phyloP scores from a whole-genome alignment of 2,888 invertebrate species.

The Priocnemis perturbator region DNA sequence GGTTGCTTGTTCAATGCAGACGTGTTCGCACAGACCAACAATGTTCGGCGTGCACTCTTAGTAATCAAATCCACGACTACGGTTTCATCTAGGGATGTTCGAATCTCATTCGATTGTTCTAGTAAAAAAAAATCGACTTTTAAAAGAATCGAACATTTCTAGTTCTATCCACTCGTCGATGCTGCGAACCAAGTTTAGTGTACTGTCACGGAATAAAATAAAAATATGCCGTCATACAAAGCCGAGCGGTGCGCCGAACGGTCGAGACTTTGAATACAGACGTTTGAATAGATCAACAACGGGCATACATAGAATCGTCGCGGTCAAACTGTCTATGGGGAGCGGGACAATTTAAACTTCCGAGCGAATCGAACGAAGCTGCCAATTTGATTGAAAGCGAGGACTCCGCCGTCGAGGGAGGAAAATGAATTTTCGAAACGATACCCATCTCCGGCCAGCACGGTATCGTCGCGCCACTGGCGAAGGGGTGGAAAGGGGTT shows the following conservation, averaged over 20 bases:
- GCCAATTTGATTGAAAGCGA: constrained; percentile 40
- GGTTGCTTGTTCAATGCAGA: too few relatives aligned
- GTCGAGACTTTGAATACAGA: neutral
- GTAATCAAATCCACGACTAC: too few relatives aligned
- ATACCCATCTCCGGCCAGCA: constrained; percentile 3
- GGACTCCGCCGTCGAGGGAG: constrained; percentile 23
- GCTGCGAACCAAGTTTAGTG: too few relatives aligned
- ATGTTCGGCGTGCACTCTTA: too few relatives aligned
- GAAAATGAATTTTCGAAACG: constrained; percentile 41
- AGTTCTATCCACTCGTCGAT: too few relatives aligned
- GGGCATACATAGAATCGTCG: neutral
- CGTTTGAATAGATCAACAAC: constrained; percentile 1
- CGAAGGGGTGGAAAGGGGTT: neutral
- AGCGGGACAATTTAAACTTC: constrained; percentile 48
- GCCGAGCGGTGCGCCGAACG: neutral
- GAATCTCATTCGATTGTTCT: too few relatives aligned
- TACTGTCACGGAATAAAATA: too few relatives aligned
- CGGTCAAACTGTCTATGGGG: constrained; percentile 49
- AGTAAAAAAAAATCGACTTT: too few relatives aligned
- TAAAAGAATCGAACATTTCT: too few relatives aligned
- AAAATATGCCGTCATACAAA: too few relatives aligned
- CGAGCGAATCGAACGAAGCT: constrained; percentile 40
- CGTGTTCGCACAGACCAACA: too few relatives aligned
- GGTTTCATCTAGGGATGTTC: too few relatives aligned
- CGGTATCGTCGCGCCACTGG: neutral